Evolutionary conservation across 37 sponge, comb jelly and placozoan species (phyloP), one percentile per base, ranked within the genome.

Genomic region (Agelas oroides): DNA sequence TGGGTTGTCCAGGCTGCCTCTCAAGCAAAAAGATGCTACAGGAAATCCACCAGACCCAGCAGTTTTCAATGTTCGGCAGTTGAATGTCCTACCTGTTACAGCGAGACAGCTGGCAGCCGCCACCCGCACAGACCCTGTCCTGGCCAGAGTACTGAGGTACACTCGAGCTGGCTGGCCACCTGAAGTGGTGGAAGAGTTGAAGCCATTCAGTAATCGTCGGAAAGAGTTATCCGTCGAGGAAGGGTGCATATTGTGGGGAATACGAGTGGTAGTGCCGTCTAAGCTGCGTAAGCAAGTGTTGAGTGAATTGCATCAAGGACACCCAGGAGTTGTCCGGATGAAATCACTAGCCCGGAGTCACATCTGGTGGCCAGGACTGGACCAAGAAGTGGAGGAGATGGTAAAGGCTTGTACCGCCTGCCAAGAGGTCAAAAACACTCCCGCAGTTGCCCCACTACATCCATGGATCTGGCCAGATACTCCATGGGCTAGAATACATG

Each of bases 361-460:
- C 27, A 3, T 87, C 19, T 81, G 88, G 88, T 87, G 88, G 88
- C 66, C 67, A 56, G 88, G 82, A 25, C 0, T 81, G 30, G 78
- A 85, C 25, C 13, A 65, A 54, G 38, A 85, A 0, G 25, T 85
- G 0, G 86, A 85, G 33, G 46, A n/a, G 21, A 11, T 77, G 28
- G 86, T 28, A 30, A 76, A 69, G 32, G 27, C 56, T n/a, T 85
- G 86, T 66, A 15, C 8, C 1, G 16, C 59, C 34, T 81, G 82
- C 40, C 82, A 70, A 21, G 57, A 17, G 33, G 59, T 24, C 8
- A 70, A 81, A 24, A n/a, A 55, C 17, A 21, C 57, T 21, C 82
- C 60, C 1, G 39, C 71, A 34, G 32, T 5, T 0, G 70, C 82
- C 19, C 82, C 82, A 8, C 71, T 81, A 2, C 71, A 81, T 56